A percentile compares a stretch with the other conserved stretches of the same genome.
Conservation (phyloP, 2,113 vertebrate species). For the Sarotherodon lohbergeri region DNA sequence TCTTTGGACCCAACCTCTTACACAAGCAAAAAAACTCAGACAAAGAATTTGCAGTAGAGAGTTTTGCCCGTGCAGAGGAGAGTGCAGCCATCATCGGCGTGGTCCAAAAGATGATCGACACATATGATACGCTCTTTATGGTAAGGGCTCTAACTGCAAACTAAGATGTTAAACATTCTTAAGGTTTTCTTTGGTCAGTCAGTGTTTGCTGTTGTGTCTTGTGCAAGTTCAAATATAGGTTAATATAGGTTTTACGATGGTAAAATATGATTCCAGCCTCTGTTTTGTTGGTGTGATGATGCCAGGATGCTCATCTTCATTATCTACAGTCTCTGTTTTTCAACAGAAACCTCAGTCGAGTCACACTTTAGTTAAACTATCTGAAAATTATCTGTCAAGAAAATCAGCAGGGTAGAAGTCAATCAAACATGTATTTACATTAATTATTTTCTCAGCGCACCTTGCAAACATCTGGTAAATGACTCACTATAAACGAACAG, state of each 20-base stretch:
- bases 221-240: not conserved
- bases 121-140: slow-evolving; percentile 86
- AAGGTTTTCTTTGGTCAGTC: not conserved
- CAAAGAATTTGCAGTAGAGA: slow-evolving; percentile 94
- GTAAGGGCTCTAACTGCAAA: slow-evolving; percentile 62
- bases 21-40: slow-evolving; percentile 94
- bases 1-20: slow-evolving; percentile 94
- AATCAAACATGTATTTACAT: not conserved
- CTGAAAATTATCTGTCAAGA: not conserved
- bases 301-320: not conserved
- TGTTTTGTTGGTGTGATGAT: not conserved
- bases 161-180: not conserved
- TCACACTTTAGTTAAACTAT: not conserved
- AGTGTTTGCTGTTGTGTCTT: slow-evolving; percentile 1
- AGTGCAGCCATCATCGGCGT: slow-evolving; percentile 88
- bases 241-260: not conserved
- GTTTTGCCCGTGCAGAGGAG: slow-evolving; percentile 91
- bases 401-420: not conserved
- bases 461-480: not conserved
- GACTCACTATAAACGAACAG: not conserved
- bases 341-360: not conserved
- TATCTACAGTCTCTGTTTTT: not conserved
- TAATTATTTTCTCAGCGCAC: not conserved
- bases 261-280: not conserved
- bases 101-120: slow-evolving; percentile 89